Conservation (phyloP, 92 coral and sea anemone species). For the Epizoanthus scotinus region DNA sequence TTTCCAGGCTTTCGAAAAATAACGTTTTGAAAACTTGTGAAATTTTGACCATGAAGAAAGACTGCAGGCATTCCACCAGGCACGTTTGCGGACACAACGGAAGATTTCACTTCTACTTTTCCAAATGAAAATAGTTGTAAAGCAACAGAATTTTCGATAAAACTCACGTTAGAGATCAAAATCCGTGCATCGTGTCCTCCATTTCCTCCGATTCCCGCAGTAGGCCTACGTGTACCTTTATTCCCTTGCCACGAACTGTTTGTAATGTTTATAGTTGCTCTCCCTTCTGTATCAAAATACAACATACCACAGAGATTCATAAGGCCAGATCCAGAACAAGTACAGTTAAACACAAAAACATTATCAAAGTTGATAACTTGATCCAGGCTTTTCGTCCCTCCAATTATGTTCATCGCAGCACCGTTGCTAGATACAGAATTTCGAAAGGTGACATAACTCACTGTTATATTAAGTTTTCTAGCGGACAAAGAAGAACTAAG, state of each 20-base stretch:
- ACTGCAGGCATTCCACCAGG: not conserved
- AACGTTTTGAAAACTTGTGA: not conserved
- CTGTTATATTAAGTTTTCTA: not conserved
- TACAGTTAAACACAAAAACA: conserved; percentile 17
- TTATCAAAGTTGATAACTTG: conserved; percentile 16
- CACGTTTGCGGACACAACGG: not conserved
- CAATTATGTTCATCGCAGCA: not conserved
- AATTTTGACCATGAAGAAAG: not conserved
- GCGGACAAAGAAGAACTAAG: not conserved
- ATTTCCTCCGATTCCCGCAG: not conserved
- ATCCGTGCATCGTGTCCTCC: conserved; percentile 13
- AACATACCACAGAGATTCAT: conserved; percentile 9
- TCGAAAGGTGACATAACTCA: not conserved
- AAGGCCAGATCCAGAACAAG: not conserved
- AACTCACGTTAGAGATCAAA: not conserved
- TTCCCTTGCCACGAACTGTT: not conserved
- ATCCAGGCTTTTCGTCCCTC: not conserved
- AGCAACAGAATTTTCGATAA: not conserved
- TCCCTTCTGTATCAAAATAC: conserved; percentile 1
- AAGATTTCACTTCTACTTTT: not conserved
- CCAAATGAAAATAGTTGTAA: conserved; percentile 1
- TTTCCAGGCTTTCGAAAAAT: conserved; percentile 5
- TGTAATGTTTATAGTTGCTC: not conserved
- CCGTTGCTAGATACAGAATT: conserved; percentile 3
- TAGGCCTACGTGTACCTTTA: not conserved